Conservation (phyloP, 1,140 invertebrate genomes). For the Drosophila sproati region DNA sequence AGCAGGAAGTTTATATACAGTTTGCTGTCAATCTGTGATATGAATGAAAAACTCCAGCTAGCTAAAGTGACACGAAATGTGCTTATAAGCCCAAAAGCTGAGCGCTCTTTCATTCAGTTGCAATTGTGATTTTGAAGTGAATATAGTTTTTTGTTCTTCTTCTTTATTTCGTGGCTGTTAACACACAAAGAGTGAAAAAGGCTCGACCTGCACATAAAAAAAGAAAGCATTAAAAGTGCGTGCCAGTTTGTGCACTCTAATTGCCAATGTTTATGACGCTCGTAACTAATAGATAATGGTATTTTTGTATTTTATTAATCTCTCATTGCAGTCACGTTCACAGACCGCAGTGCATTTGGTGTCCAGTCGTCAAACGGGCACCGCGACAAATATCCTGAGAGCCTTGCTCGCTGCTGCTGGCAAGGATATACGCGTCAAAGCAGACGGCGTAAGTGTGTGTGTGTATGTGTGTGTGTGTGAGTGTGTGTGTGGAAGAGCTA, state of each 20-base stretch:
- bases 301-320: conserved; percentile 10
- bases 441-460: conserved; percentile 91
- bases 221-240: conserved; percentile 31
- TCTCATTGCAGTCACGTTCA: conserved; percentile 85
- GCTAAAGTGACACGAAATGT: conserved; percentile 73
- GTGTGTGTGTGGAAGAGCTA: conserved; percentile 37
- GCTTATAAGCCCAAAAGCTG: conserved; percentile 75
- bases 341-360: conserved; percentile 97
- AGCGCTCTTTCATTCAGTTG: conserved; percentile 66
- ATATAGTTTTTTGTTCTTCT: conserved; percentile 35
- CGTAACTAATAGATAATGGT: conserved; percentile 5
- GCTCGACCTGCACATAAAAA: conserved; percentile 1
- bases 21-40: conserved; percentile 78
- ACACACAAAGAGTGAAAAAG: conserved; percentile 23
- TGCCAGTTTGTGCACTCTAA: conserved; percentile 28
- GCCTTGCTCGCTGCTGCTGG: conserved; percentile 93
- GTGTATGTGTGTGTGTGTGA: conserved; percentile 5
- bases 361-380: conserved; percentile 94
- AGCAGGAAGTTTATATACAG: conserved; percentile 35
- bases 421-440: conserved; percentile 93
- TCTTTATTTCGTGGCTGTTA: conserved; percentile 33
- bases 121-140: conserved; percentile 76
- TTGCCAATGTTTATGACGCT: background rate
- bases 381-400: conserved; percentile 94
- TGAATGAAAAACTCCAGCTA: conserved; percentile 46